Conservation (phyloP, 2,888 invertebrate species). For the Pseudococcus jackbeardsleyi region DNA sequence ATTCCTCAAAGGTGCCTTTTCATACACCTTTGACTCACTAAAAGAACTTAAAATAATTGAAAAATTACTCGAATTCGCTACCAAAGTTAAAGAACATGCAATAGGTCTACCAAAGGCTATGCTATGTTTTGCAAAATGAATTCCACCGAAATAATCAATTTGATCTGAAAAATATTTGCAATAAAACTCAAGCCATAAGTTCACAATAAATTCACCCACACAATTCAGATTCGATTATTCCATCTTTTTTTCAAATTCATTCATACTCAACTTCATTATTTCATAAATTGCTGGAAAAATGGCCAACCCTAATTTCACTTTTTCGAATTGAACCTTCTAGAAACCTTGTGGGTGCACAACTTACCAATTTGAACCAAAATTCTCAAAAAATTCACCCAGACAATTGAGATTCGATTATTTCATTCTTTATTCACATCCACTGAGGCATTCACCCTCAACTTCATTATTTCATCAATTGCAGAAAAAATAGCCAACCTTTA, state of each 20-base stretch:
- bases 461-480: background rate
- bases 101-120: conserved; percentile 21
- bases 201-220: background rate
- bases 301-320: background rate
- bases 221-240: background rate
- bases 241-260: background rate
- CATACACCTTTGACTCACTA: background rate
- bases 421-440: background rate
- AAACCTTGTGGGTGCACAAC: background rate
- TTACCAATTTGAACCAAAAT: too few relatives aligned
- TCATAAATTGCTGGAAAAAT: background rate
- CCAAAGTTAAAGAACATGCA: conserved; percentile 39
- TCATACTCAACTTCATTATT: background rate
- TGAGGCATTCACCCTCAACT: background rate
- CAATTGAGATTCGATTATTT: background rate
- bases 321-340: background rate
- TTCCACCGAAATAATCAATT: background rate
- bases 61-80: conserved; percentile 32
- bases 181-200: background rate
- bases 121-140: background rate
- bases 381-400: background rate
- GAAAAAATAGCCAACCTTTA: background rate
- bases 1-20: background rate
- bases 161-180: too few relatives aligned
- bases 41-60: conserved; percentile 18